Evolutionary conservation across 2,797 vertebrate genomes (phyloP).

Genomic region (Ambastaia sidthimunki): DNA sequence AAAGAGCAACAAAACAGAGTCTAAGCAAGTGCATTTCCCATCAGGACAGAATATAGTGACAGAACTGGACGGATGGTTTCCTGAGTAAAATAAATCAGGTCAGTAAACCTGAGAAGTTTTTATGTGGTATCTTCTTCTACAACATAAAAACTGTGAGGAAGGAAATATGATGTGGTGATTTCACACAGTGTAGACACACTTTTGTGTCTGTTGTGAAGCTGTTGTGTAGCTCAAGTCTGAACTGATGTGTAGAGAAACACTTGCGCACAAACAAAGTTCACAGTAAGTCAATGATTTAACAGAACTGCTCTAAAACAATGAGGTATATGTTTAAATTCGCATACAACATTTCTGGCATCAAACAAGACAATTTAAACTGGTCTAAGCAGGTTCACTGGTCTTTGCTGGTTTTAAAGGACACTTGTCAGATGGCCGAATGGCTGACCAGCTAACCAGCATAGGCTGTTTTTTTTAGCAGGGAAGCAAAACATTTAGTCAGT

Average conservation of each 20-base stretch:
- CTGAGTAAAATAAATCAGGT: background rate
- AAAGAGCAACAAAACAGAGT: too few relatives aligned
- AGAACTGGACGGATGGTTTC: background rate
- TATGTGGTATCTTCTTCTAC: background rate
- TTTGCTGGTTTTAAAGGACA: background rate
- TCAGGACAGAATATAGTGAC: constrained; percentile 14
- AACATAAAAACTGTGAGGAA: background rate
- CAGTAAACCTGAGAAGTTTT: background rate
- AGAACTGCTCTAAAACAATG: background rate
- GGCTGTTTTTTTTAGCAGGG: constrained; percentile 35
- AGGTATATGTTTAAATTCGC: constrained; percentile 5
- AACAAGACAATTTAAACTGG: background rate
- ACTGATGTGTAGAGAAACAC: constrained; percentile 5
- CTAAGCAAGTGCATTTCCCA: constrained; percentile 19
- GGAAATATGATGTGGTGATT: too few relatives aligned
- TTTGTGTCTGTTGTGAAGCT: background rate
- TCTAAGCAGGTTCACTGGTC: background rate
- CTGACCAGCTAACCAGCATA: background rate
- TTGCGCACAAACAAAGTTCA: background rate
- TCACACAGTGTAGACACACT: too few relatives aligned
- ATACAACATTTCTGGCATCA: constrained; percentile 8
- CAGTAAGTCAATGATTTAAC: background rate
- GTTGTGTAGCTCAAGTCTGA: background rate
- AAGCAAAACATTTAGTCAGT: constrained; percentile 52
- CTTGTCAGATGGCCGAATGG: background rate